These are phyloP conservation scores for Lacanobia wlatinum DNA, from an alignment of 2,888 invertebrate species.

Conservation along the genomic window DNA sequence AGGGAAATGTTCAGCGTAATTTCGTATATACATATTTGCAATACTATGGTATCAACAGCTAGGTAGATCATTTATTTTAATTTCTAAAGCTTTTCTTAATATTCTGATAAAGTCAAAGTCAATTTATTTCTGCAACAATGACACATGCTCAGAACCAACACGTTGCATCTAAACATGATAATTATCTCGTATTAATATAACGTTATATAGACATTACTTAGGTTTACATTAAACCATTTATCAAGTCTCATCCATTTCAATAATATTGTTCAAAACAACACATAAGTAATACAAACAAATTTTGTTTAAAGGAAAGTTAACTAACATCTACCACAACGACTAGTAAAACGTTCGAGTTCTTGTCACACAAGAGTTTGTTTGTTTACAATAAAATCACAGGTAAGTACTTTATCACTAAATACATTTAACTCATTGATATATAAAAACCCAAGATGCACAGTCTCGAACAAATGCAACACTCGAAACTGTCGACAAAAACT, in stretches of 20 bases:
- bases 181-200: slow-evolving; percentile 62
- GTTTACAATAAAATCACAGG: slow-evolving; percentile 87
- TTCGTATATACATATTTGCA: background rate
- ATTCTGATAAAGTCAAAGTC: background rate
- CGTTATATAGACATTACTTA: slow-evolving; percentile 62
- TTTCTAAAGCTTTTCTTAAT: background rate
- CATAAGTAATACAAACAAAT: slow-evolving; percentile 58
- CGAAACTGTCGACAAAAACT: no score
- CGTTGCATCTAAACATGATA: slow-evolving; percentile 54
- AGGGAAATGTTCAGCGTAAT: background rate
- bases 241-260: slow-evolving; percentile 74
- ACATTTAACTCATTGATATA: no score
- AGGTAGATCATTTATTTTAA: background rate
- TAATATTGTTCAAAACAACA: slow-evolving; percentile 62
- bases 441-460: no score
- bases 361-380: slow-evolving; percentile 87
- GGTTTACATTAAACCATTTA: slow-evolving; percentile 63
- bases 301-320: slow-evolving; percentile 63
- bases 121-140: background rate
- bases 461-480: no score
- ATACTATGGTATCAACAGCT: background rate
- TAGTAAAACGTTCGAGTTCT: slow-evolving; percentile 71
- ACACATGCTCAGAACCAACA: slow-evolving; percentile 38
- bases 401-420: slow-evolving; percentile 86
- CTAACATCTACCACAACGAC: slow-evolving; percentile 73